Conservation (phyloP, 2,113 vertebrate species). For the Lepus europaeus region DNA sequence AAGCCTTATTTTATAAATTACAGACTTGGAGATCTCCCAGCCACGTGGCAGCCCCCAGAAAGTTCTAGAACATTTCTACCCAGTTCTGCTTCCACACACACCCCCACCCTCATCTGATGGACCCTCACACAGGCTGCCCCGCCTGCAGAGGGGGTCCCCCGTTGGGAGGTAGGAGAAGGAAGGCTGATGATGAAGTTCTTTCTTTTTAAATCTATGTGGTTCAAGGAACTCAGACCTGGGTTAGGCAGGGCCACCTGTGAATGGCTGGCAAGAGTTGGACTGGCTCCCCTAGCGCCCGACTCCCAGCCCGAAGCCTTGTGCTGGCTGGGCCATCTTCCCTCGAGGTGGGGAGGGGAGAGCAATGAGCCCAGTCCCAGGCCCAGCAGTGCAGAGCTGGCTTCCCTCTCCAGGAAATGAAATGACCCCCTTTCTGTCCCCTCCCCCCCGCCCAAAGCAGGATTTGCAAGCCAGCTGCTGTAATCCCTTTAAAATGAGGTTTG, state of each 20-base stretch:
- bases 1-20: not conserved
- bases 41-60: not conserved
- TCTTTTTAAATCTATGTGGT: not conserved
- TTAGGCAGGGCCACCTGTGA: not conserved
- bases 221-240: not conserved
- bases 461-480: slow-evolving; percentile 88
- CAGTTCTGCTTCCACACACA: too few species aligned
- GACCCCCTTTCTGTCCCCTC: slow-evolving; percentile 81
- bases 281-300: not conserved
- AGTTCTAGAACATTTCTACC: not conserved
- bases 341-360: slow-evolving; percentile 51
- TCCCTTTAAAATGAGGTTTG: slow-evolving; percentile 90
- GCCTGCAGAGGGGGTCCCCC: not conserved
- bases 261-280: slow-evolving; percentile 36
- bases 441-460: slow-evolving; percentile 86
- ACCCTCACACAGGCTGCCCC: rapidly evolving
- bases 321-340: slow-evolving; percentile 70
- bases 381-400: slow-evolving; percentile 75
- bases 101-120: not conserved
- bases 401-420: slow-evolving; percentile 88
- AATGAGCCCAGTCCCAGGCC: slow-evolving; percentile 51
- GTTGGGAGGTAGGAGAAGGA: not conserved
- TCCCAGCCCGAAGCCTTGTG: slow-evolving; percentile 42
- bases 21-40: not conserved
- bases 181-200: not conserved